Percentiles rank a stretch among this genome's conserved stretches.
These are phyloP conservation scores for Silurus lanzhouensis DNA, from an alignment of 2,797 vertebrate species.

Conservation along the genomic window DNA sequence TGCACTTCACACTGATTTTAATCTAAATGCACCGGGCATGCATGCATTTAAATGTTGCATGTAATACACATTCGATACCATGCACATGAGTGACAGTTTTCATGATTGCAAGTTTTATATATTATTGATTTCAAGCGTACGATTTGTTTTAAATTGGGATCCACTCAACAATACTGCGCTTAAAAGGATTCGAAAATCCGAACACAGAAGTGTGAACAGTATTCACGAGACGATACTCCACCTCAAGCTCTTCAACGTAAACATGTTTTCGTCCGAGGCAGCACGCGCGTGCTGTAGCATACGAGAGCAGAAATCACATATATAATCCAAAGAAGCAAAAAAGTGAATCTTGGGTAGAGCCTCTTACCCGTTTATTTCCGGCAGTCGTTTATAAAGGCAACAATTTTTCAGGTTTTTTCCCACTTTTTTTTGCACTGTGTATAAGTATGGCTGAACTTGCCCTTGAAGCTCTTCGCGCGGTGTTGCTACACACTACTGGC, in stretches of 20 bases:
- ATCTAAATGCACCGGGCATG: background rate
- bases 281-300: constrained; percentile 60
- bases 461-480: constrained; percentile 63
- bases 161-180: background rate
- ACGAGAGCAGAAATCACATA: constrained; percentile 38
- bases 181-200: background rate
- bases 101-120: background rate
- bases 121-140: background rate
- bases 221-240: background rate
- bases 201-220: background rate
- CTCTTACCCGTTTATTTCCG: constrained; percentile 54
- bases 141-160: background rate
- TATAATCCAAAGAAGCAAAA: constrained; percentile 5
- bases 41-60: background rate
- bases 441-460: constrained; percentile 39
- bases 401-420: background rate
- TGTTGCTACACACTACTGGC: constrained; percentile 60
- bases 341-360: background rate
- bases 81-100: background rate
- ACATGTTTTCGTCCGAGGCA: constrained; percentile 71
- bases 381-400: constrained; percentile 37
- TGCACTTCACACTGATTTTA: background rate
- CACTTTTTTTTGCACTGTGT: background rate
- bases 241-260: constrained; percentile 61
- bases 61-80: background rate